Evolutionary conservation across 2,797 vertebrate genomes (phyloP), one percentile per base, ranked within the genome.

Genomic region (Hypotaenidia philippensis): DNA sequence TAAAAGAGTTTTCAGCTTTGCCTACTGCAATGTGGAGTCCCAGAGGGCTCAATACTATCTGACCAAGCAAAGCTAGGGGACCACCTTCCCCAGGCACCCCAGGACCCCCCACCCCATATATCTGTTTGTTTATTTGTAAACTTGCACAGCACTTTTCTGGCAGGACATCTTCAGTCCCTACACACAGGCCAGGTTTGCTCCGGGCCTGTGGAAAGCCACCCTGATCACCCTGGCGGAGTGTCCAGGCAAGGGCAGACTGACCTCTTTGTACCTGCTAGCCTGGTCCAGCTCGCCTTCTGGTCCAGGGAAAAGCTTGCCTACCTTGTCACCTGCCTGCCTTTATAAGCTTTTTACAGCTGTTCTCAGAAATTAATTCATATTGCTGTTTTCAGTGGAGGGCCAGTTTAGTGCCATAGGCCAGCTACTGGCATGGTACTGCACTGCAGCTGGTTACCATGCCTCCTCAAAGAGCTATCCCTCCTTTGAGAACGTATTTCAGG

Each of bases 211-310:
- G 16, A 61, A 63, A 38, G 53, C 4, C 22, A 4, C 27, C 55
- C 18, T 26, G 36, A n/a, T 22, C 16, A 36, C 21, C 27, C 29
- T 0, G 0, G 11, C 15, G 41, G 29, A 63, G 16, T 6, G 2
- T 5, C 22, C 19, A 6, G 13, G 32, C 64, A 55, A 74, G 63
- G 29, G 12, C 61, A 0, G 0, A 3, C 44, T 38, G 18, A 34
- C 27, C 16, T 68, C 26, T 57, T 40, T 26, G 10, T 41, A 61
- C 9, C 34, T 55, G 16, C 21, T 4, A 13, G 13, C 18, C 11
- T 45, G 23, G 57, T 38, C 22, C 20, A 81, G 19, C 36, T 60
- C 9, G 2, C 52, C 55, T 76, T 56, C 59, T 57, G 31, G 10
- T 32, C 55, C 18, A 8, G 15, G 19, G 10, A 20, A 72, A 84